Base-by-base conservation (phyloP, 2,888 invertebrate genomes). In the Ypsolopha sequella region DNA sequence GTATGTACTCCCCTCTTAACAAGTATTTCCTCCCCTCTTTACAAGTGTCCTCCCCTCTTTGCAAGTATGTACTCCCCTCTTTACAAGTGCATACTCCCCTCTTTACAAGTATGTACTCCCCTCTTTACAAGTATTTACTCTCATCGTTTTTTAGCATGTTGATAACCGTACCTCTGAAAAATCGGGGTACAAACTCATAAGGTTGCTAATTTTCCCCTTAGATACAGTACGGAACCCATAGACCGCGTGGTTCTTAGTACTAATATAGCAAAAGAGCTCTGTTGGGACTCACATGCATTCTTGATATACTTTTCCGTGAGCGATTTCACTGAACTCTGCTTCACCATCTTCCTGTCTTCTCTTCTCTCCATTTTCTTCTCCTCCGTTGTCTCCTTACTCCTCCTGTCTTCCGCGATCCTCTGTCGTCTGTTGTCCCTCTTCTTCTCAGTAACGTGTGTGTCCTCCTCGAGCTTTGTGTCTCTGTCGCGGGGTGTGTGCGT, bases 231-330 rank as follows among this genome's bases (percentile, higher is more conserved):
- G 24, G 24, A 24, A 24, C 9, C 39, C n/a, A 9, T 1, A 6
- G 39, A 10, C 2, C n/a, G 39, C n/a, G 10, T 3, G 39, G 10
- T 39, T 39, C 2, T 39, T 2, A n/a, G 6, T 10, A 10, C 6
- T 39, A 39, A 24, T 24, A 24, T 4, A 24, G 24, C 4, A 13
- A 13, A 13, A 43, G 1, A 43, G 13, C 6, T 13, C 11, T 8
- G 13, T 6, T 2, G 9, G 7, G 51, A 77, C 84, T 82, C 57
- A 85, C 85, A 79, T 50, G 91, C 88, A 70, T 90, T 92, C 65
- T 93, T 92, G 62, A 92, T 91, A 68, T 91, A 93, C 72, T 93
- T 93, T 68, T 93, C 92, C n/a, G 92, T 92, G 56, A 93, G 88
- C 52, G 92, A 93, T 68, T 92, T 92, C 10, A 93, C 92, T 0